Evolutionary conservation across 2,888 invertebrate species (phyloP).

Genomic region (Acanthosepion pharaonis): DNA sequence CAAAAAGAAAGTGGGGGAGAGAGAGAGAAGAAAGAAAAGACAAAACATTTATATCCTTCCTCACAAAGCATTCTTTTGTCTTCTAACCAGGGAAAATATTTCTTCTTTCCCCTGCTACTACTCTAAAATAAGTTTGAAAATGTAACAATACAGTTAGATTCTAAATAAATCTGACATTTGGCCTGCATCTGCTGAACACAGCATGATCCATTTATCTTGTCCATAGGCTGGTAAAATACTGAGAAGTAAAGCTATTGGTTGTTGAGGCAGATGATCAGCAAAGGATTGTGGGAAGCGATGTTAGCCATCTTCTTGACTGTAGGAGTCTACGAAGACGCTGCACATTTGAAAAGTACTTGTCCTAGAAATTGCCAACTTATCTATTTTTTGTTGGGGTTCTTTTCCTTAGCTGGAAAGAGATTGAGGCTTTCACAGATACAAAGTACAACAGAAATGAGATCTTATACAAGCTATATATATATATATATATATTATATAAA

Average conservation of each 20-base stretch:
- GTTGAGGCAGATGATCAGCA: conserved; percentile 21
- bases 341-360: not conserved
- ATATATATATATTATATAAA: not conserved
- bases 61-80: not conserved
- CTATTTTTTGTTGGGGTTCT: not conserved
- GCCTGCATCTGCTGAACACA: not conserved
- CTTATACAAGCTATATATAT: not conserved
- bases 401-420: not conserved
- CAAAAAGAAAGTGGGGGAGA: not conserved
- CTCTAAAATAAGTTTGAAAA: not conserved
- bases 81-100: not conserved
- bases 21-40: no score
- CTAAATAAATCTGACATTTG: conserved; percentile 33
- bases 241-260: conserved; percentile 1
- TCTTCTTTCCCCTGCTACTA: not conserved
- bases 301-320: not conserved
- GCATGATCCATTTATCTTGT: conserved; percentile 2
- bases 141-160: not conserved
- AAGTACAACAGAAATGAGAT: not conserved
- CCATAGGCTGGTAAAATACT: not conserved
- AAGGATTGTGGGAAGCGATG: not conserved
- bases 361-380: not conserved
- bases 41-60: not conserved
- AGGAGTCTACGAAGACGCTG: not conserved
- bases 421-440: not conserved